phyloP scores from a whole-genome alignment of 2,113 vertebrate species.

The Arothron firmamentum region DNA sequence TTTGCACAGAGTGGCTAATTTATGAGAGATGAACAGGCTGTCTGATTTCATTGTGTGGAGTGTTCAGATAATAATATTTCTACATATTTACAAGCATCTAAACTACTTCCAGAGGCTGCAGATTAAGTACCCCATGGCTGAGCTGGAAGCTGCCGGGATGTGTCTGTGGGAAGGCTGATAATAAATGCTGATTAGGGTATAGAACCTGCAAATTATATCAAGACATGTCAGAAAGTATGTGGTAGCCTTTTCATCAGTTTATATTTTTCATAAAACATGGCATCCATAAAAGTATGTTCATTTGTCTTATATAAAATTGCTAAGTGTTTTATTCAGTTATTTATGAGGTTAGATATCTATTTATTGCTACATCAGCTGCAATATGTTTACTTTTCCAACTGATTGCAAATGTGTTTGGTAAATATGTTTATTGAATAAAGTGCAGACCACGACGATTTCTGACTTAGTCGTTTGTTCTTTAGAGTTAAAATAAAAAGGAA shows the following conservation, averaged over 20 bases:
- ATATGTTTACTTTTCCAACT: too few species aligned
- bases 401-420: too few species aligned
- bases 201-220: too few species aligned
- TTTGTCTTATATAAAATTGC: neutral
- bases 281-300: neutral
- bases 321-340: neutral
- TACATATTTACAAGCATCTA: neutral
- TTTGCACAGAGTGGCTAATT: slow-evolving; percentile 61
- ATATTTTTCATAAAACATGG: neutral
- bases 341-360: too few species aligned
- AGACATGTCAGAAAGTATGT: neutral
- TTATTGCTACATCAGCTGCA: too few species aligned
- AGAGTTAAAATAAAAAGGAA: neutral
- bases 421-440: too few species aligned
- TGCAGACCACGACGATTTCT: too few species aligned
- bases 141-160: neutral
- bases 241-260: neutral
- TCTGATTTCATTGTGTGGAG: neutral
- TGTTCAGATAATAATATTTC: neutral
- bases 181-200: too few species aligned
- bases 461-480: too few species aligned
- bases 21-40: slow-evolving; percentile 12
- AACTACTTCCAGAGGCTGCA: neutral
- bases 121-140: neutral
- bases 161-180: neutral